Conservation (phyloP, 2,113 vertebrate species). For the Cairina moschata region DNA sequence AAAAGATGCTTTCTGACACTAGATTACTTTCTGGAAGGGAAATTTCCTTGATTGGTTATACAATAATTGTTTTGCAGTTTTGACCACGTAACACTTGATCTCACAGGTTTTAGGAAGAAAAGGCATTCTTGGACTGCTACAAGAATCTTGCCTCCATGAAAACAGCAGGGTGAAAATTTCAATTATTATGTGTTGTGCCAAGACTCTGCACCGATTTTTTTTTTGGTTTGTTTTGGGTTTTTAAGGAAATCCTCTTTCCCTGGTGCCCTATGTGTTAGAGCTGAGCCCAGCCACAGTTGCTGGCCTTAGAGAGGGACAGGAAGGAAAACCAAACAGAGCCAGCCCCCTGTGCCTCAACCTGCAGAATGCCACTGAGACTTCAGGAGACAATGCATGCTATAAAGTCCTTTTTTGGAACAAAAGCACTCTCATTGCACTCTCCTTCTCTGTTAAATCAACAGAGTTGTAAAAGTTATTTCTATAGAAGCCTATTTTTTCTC, state of each 20-base stretch:
- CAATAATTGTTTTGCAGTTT: not conserved
- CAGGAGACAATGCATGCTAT: constrained; percentile 26
- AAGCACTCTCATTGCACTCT: constrained; percentile 15
- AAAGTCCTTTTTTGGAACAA: constrained; percentile 29
- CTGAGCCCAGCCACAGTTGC: not conserved
- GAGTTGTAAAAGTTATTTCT: constrained; percentile 61
- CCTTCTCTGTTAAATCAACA: constrained; percentile 39
- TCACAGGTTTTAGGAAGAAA: not conserved
- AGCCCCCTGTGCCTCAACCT: not conserved
- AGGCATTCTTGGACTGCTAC: not conserved
- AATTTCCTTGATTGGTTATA: not conserved
- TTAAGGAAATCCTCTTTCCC: not conserved
- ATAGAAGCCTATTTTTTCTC: constrained; percentile 22
- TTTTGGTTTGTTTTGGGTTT: not conserved
- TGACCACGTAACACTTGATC: not conserved
- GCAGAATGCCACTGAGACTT: not conserved
- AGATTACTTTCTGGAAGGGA: not conserved
- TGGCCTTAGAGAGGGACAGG: not conserved
- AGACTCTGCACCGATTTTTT: not conserved
- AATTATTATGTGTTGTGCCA: not conserved
- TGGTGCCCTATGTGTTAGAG: not conserved
- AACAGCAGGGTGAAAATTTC: not conserved
- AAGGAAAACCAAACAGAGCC: not conserved
- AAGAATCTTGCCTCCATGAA: not conserved
- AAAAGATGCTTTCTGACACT: not conserved